phyloP scores from a whole-genome alignment of 2,113 vertebrate species.

The Phoenicopterus ruber region DNA sequence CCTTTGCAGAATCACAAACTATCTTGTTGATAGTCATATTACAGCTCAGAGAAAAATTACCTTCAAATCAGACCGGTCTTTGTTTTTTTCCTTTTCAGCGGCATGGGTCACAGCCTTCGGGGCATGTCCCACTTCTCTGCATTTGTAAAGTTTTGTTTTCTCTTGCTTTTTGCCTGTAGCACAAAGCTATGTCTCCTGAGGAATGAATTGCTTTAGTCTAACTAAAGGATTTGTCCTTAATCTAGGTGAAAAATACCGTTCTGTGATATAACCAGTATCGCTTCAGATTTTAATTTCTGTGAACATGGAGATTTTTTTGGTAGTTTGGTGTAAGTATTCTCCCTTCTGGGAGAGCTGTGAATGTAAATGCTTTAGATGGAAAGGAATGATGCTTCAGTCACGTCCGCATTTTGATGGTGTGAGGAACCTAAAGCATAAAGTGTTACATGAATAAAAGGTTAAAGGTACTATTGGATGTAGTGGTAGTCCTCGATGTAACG shows the following conservation, averaged over 20 bases:
- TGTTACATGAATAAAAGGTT: neutral
- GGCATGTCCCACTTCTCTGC: neutral
- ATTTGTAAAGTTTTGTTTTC: neutral
- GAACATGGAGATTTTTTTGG: neutral
- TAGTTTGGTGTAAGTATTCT: neutral
- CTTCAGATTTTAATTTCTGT: neutral
- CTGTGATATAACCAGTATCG: neutral
- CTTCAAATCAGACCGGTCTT: neutral
- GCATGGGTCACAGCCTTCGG: neutral
- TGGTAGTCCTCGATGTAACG: neutral
- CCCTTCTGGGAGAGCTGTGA: neutral
- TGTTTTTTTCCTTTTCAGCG: neutral
- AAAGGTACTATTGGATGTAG: neutral
- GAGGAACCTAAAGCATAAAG: neutral
- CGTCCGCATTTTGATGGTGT: rapidly evolving
- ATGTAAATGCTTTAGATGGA: neutral
- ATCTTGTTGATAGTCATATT: neutral
- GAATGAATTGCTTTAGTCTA: neutral
- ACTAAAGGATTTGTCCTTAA: neutral
- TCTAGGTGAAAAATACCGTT: neutral
- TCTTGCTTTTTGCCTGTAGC: neutral
- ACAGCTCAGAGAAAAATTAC: neutral
- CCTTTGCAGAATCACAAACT: neutral
- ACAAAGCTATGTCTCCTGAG: neutral
- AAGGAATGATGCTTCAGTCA: neutral